Evolutionary conservation across 2,888 invertebrate genomes (phyloP).

Genomic region (Drosophila monieri): DNA sequence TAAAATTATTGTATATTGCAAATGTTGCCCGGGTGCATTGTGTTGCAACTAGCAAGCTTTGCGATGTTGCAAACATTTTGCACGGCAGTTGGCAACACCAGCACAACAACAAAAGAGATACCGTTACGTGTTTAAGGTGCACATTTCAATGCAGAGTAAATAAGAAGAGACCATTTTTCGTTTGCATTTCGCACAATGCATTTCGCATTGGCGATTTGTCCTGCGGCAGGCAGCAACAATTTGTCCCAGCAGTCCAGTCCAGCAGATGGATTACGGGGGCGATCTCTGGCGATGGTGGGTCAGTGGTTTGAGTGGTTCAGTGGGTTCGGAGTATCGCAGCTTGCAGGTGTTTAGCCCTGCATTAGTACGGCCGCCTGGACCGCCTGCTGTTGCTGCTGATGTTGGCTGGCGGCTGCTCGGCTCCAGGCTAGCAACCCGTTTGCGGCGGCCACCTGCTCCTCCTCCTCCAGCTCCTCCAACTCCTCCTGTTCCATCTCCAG

Average conservation of each 20-base stretch:
- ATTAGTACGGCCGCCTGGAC: constrained; percentile 58
- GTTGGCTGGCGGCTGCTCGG: constrained; percentile 65
- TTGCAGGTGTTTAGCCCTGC: constrained; percentile 43
- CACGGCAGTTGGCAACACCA: constrained; percentile 80
- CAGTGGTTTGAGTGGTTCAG: constrained; percentile 10
- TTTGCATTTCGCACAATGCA: constrained; percentile 41
- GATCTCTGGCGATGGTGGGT: constrained; percentile 4
- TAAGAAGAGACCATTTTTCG: constrained; percentile 74
- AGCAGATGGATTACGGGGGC: neutral
- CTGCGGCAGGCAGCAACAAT: constrained; percentile 42
- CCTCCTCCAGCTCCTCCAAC: constrained; percentile 6
- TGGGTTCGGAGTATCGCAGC: neutral
- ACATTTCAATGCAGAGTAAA: constrained; percentile 71
- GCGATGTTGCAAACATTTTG: constrained; percentile 55
- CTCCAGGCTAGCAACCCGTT: constrained; percentile 70
- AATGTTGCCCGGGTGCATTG: constrained; percentile 79
- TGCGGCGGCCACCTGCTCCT: constrained; percentile 68
- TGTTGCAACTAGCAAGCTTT: constrained; percentile 24
- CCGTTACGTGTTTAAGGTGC: constrained; percentile 77
- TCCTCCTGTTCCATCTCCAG: constrained; percentile 8
- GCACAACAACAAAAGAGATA: constrained; percentile 78
- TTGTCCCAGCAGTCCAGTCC: constrained; percentile 7
- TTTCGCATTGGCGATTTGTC: constrained; percentile 7
- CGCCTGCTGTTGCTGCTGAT: constrained; percentile 50
- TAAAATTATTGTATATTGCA: constrained; percentile 74